Evolutionary conservation across 2,888 invertebrate genomes (phyloP).

Genomic region (Rhyacophila evoluta): DNA sequence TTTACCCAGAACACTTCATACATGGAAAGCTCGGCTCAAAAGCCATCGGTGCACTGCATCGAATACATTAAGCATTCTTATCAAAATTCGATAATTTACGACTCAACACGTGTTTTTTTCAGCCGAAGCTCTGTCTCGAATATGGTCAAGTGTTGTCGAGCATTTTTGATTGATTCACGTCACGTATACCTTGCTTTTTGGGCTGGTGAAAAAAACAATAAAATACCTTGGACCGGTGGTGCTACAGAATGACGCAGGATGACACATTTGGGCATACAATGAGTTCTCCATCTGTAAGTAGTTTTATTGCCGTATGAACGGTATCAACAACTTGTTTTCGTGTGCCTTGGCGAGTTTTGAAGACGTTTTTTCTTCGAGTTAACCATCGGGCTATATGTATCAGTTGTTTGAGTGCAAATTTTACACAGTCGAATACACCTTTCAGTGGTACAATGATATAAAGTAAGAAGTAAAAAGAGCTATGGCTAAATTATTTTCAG

Average conservation of each 20-base stretch:
- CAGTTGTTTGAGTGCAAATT: constrained; percentile 31
- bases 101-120: constrained; percentile 55
- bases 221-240: constrained; percentile 32
- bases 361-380: constrained; percentile 33
- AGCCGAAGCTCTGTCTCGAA: neutral
- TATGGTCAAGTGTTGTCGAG: neutral
- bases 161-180: constrained; percentile 30
- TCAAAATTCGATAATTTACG: constrained; percentile 54
- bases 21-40: neutral
- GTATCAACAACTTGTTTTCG: constrained; percentile 38
- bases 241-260: constrained; percentile 24
- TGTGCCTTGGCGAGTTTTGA: constrained; percentile 16
- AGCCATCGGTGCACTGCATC: constrained; percentile 19
- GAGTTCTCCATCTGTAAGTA: constrained; percentile 25
- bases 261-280: constrained; percentile 46
- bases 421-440: neutral
- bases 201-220: constrained; percentile 25
- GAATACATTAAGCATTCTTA: constrained; percentile 52
- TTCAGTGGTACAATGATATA: too few relatives aligned
- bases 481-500: too few relatives aligned
- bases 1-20: neutral
- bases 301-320: constrained; percentile 43
- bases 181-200: constrained; percentile 29
- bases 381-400: constrained; percentile 25
- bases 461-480: too few relatives aligned